Conservation (phyloP, 2,888 invertebrate genomes). For the Perithous albicinctus region DNA sequence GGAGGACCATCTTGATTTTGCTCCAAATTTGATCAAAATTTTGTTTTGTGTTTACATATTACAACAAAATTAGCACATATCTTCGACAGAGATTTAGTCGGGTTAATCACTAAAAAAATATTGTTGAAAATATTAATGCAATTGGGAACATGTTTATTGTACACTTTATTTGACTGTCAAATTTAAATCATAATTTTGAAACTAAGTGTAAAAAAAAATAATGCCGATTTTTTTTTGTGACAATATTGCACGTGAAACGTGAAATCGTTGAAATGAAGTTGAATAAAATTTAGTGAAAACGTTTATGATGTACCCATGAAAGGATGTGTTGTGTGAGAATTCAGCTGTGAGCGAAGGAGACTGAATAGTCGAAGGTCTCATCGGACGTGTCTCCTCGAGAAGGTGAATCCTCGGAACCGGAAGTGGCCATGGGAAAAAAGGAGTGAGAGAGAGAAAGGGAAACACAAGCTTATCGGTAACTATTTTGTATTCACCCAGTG, state of each 20-base stretch:
- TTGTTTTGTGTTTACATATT: no score
- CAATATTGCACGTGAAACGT: not conserved
- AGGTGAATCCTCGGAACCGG: conserved; percentile 50
- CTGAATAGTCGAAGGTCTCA: conserved; percentile 6
- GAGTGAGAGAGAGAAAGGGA: conserved; percentile 13
- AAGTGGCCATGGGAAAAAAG: conserved; percentile 55
- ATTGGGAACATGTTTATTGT: no score
- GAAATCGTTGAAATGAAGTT: not conserved
- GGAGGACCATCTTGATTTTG: no score
- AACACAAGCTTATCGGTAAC: conserved; percentile 1
- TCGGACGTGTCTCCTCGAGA: conserved; percentile 13
- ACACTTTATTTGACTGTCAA: no score
- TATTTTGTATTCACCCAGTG: conserved; percentile 58
- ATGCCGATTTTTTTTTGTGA: not conserved
- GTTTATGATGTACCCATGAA: not conserved
- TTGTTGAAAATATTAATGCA: no score
- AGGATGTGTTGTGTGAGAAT: not conserved
- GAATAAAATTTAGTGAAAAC: not conserved
- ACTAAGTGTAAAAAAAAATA: not conserved
- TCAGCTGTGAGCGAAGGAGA: not conserved
- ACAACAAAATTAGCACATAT: no score
- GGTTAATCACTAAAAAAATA: no score
- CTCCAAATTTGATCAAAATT: no score
- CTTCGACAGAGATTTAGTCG: no score
- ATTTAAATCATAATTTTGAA: no score